These are phyloP conservation scores for Phyllotreta cruciferae DNA, from an alignment of 2,888 invertebrate genomes.

Conservation along the genomic window DNA sequence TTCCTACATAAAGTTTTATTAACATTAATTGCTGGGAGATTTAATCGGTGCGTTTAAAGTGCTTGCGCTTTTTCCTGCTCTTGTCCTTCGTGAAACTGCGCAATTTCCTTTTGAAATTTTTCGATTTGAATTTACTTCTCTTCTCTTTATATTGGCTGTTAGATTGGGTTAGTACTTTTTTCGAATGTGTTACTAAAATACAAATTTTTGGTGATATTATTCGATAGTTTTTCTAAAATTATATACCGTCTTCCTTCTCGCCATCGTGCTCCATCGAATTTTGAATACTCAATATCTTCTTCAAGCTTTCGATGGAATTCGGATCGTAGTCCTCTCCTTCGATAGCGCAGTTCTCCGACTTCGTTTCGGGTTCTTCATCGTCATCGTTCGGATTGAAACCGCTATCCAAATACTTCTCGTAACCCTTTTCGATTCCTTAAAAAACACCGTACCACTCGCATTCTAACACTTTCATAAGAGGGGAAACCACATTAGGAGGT, in stretches of 20 bases:
- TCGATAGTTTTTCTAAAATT: neutral
- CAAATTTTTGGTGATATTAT: neutral
- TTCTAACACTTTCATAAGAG: too few species aligned
- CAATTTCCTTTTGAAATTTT: slow-evolving; percentile 6
- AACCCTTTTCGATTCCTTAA: slow-evolving; percentile 50
- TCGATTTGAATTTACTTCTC: neutral
- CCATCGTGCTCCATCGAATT: slow-evolving; percentile 6
- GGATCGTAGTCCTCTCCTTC: slow-evolving; percentile 28
- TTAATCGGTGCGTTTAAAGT: too few species aligned
- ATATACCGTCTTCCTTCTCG: neutral
- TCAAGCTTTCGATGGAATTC: slow-evolving; percentile 30
- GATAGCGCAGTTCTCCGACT: slow-evolving; percentile 7
- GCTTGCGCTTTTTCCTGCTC: neutral
- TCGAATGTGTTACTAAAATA: too few species aligned
- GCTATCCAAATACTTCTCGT: slow-evolving; percentile 50
- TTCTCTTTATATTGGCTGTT: neutral
- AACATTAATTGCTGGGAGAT: too few species aligned
- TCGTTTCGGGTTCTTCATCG: neutral
- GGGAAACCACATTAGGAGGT: too few species aligned
- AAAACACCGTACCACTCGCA: neutral
- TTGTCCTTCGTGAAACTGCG: neutral
- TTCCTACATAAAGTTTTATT: neutral
- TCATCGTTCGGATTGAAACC: slow-evolving; percentile 45
- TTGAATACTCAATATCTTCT: slow-evolving; percentile 20
- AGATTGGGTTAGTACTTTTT: too few species aligned